Evolutionary conservation across 1,140 invertebrate species (phyloP).

Genomic region (Drosophila micromelanica): DNA sequence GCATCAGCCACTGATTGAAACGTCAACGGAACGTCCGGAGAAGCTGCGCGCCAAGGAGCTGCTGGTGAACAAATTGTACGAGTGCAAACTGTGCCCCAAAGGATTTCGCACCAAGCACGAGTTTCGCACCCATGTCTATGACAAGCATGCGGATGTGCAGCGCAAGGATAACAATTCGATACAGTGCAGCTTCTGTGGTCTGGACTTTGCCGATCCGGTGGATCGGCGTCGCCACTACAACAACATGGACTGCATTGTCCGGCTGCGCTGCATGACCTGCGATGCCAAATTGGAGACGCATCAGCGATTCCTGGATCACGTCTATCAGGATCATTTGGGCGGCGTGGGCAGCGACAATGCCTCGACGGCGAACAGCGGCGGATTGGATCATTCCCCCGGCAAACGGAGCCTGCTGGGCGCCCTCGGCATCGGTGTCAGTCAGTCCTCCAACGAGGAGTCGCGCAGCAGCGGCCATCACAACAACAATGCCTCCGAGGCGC

Average conservation of each 20-base stretch:
- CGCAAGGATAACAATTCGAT: conserved; percentile 75
- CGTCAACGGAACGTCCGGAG: conserved; percentile 56
- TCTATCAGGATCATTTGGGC: conserved; percentile 80
- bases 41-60: conserved; percentile 81
- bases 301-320: conserved; percentile 81
- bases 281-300: conserved; percentile 81
- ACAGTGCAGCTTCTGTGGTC: conserved; percentile 78
- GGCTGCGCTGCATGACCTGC: conserved; percentile 82
- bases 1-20: not conserved
- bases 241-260: conserved; percentile 84
- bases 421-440: conserved; percentile 60
- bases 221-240: conserved; percentile 83
- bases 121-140: conserved; percentile 83
- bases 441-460: conserved; percentile 70
- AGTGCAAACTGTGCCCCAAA: conserved; percentile 80
- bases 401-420: conserved; percentile 62
- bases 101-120: conserved; percentile 82
- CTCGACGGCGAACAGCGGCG: conserved; percentile 52
- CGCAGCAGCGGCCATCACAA: conserved; percentile 57
- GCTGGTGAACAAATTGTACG: conserved; percentile 82
- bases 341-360: conserved; percentile 73
- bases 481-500: conserved; percentile 11
- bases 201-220: conserved; percentile 79
- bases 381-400: conserved; percentile 66
- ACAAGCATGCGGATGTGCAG: conserved; percentile 81